Percentiles rank a stretch among this genome's conserved stretches.
These are phyloP conservation scores for Sipha maydis DNA, from an alignment of 2,888 invertebrate species.

Conservation along the genomic window DNA sequence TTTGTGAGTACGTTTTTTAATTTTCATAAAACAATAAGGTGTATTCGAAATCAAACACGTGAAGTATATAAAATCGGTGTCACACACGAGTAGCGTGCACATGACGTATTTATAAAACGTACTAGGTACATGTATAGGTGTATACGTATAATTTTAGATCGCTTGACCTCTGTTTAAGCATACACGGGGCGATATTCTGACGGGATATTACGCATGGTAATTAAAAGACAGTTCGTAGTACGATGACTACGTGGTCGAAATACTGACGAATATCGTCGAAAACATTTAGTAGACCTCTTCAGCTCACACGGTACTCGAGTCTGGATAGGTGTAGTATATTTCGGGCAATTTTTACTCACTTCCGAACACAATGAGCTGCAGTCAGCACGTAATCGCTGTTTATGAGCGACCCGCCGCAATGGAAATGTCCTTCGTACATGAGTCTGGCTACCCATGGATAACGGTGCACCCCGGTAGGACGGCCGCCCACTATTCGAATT, in stretches of 20 bases:
- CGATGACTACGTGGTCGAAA: not conserved
- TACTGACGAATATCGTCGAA: not conserved
- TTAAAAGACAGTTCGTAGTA: not conserved
- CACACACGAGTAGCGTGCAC: not conserved
- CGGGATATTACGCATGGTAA: not conserved
- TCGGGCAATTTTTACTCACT: constrained; percentile 69
- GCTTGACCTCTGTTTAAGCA: not conserved
- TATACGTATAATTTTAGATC: not conserved
- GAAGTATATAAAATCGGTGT: not conserved
- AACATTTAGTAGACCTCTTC: not conserved
- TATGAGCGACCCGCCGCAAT: constrained; percentile 85
- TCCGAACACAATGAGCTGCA: constrained; percentile 86
- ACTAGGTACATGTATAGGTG: not conserved
- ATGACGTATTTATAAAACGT: not conserved
- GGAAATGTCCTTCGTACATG: constrained; percentile 88
- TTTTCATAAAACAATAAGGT: not conserved
- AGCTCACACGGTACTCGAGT: no score
- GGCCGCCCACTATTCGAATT: constrained; percentile 86
- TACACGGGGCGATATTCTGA: no score
- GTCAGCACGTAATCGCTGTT: constrained; percentile 87
- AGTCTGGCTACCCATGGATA: constrained; percentile 90
- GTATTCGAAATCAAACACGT: constrained; percentile 3
- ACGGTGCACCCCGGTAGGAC: constrained; percentile 82
- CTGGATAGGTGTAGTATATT: no score
- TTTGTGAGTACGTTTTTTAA: not conserved